Base-by-base conservation (phyloP, 2,888 invertebrate species). In the Chalcosyrphus nemorum region DNA sequence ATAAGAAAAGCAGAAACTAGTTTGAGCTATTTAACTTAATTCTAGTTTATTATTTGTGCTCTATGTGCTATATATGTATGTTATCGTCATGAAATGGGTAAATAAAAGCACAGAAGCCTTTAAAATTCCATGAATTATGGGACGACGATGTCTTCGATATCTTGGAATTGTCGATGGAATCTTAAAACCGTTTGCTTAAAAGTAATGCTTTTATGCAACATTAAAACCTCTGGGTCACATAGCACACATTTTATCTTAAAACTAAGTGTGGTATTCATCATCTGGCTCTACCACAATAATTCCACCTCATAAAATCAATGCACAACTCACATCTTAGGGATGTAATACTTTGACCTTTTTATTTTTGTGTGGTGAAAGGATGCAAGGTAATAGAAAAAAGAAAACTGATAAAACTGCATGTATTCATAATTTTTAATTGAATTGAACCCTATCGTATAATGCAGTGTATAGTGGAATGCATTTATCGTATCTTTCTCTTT, bases 291-390 rank as follows among this genome's bases (percentile, higher is more conserved):
- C 19, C 75, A 75, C 50, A 68, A 74, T 61, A 56, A 71, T 81
- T 68, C n/a, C 21, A 32, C 66, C 61, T 61, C 56, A 77, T 74
- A 68, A 77, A 78, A 82, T 82, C 82, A 77, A 82, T 82, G 72
- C 24, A 32, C 54, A 77, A 54, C 57, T 45, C 72, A 71, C 54
- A 77, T 82, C 77, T 68, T 77, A 56, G 43, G 63, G 76, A 74
- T 72, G 61, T 82, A 82, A 77, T 52, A 43, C 56, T 82, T 63
- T 82, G 82, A 82, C 77, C 77, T 82, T 82, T n/a, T 82, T 63
- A 52, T 54, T 50, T 59, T 71, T 71, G 7, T 32, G 17, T 38
- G 68, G 61, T 47, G 27, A 56, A 63, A 56, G 52, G 63, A 70
- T 81, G 74, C 63, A 56, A 70, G 76, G 59, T 47, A 74, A 63